Evolutionary conservation across 1,140 invertebrate species (phyloP).

Genomic region (Trachymyrmex septentrionalis): DNA sequence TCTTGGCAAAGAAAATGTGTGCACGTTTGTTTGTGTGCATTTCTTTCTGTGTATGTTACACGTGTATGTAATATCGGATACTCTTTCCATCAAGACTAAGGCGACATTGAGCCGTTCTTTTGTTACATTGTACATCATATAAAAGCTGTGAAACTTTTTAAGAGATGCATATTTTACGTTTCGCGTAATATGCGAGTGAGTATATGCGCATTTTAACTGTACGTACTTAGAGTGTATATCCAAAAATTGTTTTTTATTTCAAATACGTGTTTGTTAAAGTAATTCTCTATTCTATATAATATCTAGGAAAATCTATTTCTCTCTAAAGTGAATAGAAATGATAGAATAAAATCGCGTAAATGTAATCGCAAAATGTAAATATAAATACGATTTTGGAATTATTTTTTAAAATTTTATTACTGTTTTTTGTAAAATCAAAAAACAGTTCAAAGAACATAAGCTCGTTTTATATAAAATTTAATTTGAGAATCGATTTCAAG

Average conservation of each 20-base stretch:
- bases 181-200: neutral
- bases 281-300: neutral
- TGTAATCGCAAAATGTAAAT: neutral
- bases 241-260: constrained; percentile 9
- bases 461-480: neutral
- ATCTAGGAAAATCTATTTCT: neutral
- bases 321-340: neutral
- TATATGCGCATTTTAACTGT: neutral
- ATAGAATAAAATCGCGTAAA: neutral
- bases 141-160: constrained; percentile 27
- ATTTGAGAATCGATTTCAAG: constrained; percentile 21
- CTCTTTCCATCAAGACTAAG: constrained; percentile 41
- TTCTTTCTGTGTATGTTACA: neutral
- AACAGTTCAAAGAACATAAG: neutral
- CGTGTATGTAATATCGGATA: constrained; percentile 52
- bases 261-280: neutral
- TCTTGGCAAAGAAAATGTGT: constrained; percentile 52
- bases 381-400: neutral
- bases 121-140: constrained; percentile 28
- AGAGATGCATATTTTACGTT: neutral
- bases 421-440: too few species aligned
- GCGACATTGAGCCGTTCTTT: constrained; percentile 20
- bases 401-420: too few species aligned
- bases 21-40: neutral
- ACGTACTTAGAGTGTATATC: neutral